Evolutionary conservation across 2,888 invertebrate species (phyloP).

Genomic region (Oasisia sp.): DNA sequence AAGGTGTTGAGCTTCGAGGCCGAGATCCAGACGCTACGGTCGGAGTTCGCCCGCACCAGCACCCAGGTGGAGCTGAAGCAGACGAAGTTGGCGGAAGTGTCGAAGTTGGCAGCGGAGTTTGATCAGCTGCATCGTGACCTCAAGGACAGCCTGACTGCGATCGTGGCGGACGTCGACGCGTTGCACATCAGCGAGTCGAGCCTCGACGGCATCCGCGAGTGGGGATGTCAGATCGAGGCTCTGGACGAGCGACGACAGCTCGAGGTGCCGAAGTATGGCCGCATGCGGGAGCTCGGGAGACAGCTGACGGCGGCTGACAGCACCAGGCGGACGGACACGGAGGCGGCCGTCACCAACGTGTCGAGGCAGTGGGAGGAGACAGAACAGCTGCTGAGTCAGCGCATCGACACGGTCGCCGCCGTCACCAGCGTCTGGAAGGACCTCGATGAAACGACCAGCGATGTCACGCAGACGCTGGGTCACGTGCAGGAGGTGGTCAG

Average conservation of each 20-base stretch:
- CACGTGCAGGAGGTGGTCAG: not conserved
- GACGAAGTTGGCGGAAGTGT: conserved; percentile 62
- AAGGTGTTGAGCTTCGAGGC: conserved; percentile 57
- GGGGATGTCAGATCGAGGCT: conserved; percentile 43
- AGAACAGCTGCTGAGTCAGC: conserved; percentile 47
- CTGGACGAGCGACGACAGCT: conserved; percentile 55
- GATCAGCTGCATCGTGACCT: conserved; percentile 68
- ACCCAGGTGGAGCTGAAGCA: conserved; percentile 53
- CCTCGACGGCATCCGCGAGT: conserved; percentile 31
- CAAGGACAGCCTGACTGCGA: not conserved
- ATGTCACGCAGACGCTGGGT: not conserved
- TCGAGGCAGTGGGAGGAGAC: conserved; percentile 57
- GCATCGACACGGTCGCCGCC: not conserved
- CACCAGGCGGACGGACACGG: conserved; percentile 48
- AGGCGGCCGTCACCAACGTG: conserved; percentile 50
- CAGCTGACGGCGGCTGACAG: conserved; percentile 57
- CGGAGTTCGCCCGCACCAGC: conserved; percentile 19
- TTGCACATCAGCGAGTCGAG: conserved; percentile 21
- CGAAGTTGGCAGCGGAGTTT: conserved; percentile 81
- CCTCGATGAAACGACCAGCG: not conserved
- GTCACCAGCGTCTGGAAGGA: not conserved
- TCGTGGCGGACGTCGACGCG: conserved; percentile 24
- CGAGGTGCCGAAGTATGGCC: conserved; percentile 68
- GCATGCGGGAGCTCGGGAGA: conserved; percentile 83
- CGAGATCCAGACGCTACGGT: conserved; percentile 52